Evolutionary conservation across 2,113 vertebrate genomes (phyloP), one percentile per base, ranked within the genome.

Genomic region (Rhinichthys klamathensis): DNA sequence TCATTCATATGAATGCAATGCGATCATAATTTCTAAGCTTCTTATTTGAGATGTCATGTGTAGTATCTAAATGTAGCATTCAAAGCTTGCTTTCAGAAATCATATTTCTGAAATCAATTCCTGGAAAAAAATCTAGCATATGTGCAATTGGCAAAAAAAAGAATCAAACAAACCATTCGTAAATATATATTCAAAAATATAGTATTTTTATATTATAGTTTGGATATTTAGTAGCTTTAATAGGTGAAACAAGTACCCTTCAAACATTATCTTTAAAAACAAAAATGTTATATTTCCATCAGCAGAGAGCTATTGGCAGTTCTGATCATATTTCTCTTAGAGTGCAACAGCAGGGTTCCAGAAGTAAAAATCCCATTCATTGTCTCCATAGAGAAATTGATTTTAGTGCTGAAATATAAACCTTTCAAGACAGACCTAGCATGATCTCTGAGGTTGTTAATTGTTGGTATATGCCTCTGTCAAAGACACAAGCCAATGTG

Each of bases 401-500:
- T 70, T 70, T 70, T 70, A 70, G 35, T n/a, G 18, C 35, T 70
- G 67, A 70, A 41, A 70, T 11, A 70, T 41, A 41, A 70, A 70
- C 35, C 67, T 70, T 70, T 70, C 35, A 41, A 70, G 18, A 70
- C 35, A 70, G 67, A 41, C 67, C 67, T 70, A 69, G 32, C 65
- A 70, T 41, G 67, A 70, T 41, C 67, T 70, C 67, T 70, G 67
- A 70, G 67, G 67, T 41, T 70, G 67, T 41, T 70, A 70, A 70
- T 70, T 70, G 67, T 38, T 41, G 67, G 35, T n/a, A 41, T 70
- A 41, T 70, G 21, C 35, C 35, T 41, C 35, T 70, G 10, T 70
- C 16, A 35, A 70, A 70, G 67, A 35, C 35, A 70, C 32, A 70
- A 41, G 67, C 23, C 67, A 70, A 6, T 70, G 67, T 70, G 67